Percentiles rank a stretch among this genome's conserved stretches.
Conservation (phyloP, 1,140 invertebrate species). For the Tenebrio molitor region DNA sequence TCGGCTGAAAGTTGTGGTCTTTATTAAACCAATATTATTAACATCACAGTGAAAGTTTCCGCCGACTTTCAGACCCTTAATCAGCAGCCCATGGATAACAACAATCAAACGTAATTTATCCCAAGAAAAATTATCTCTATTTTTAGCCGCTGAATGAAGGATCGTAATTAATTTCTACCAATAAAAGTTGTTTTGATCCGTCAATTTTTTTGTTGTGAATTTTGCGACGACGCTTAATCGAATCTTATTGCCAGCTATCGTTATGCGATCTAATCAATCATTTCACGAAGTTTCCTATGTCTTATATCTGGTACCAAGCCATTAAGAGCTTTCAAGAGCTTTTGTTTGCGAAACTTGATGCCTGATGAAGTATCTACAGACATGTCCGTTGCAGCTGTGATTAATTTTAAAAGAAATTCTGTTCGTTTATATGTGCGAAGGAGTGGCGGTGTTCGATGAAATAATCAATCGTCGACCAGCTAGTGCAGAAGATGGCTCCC, state of each 20-base stretch:
- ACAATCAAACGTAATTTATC: neutral
- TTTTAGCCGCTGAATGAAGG: neutral
- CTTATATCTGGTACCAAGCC: conserved; percentile 37
- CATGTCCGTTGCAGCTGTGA: conserved; percentile 32
- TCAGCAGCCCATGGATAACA: too few species aligned
- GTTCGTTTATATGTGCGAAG: neutral
- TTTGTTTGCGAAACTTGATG: conserved; percentile 37
- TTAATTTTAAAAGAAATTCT: conserved; percentile 34
- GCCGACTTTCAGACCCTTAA: neutral
- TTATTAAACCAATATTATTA: conserved; percentile 16
- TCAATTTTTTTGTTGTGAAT: conserved; percentile 5
- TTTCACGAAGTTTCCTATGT: conserved; percentile 32
- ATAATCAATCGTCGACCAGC: too few species aligned
- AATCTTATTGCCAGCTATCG: conserved; percentile 20
- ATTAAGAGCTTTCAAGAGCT: conserved; percentile 39
- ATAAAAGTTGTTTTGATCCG: neutral
- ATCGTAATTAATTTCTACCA: conserved; percentile 4
- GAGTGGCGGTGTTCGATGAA: too few species aligned
- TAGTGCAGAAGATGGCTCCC: neutral
- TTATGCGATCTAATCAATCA: conserved; percentile 30
- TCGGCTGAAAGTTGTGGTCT: neutral
- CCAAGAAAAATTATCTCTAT: neutral
- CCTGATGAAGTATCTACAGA: conserved; percentile 36
- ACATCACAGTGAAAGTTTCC: neutral
- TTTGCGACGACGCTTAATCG: neutral